These are phyloP conservation scores for Chroicocephalus ridibundus DNA, from an alignment of 2,113 vertebrate species.

Conservation along the genomic window DNA sequence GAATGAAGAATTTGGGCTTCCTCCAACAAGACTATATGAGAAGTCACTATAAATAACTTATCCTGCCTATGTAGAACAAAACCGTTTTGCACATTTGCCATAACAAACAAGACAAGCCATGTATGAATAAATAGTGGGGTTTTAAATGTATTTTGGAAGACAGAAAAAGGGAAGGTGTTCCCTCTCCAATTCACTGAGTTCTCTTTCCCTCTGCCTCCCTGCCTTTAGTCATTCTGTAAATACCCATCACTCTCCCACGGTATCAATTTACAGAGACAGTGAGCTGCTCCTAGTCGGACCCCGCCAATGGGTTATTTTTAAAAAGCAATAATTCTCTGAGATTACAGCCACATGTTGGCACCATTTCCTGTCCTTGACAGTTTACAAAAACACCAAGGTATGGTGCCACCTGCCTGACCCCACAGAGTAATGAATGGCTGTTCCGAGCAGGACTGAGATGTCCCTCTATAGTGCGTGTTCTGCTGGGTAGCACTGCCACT, in stretches of 20 bases:
- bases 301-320: not conserved
- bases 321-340: not conserved
- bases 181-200: not conserved
- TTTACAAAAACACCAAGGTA: not conserved
- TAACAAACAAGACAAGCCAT: not conserved
- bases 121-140: not conserved
- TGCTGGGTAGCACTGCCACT: not conserved
- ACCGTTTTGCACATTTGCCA: not conserved
- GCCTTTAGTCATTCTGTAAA: not conserved
- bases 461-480: not conserved
- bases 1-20: not conserved
- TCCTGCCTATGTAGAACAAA: not conserved
- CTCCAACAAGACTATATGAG: not conserved
- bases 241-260: too few relatives aligned
- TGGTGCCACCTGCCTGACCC: not conserved
- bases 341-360: not conserved
- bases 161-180: not conserved
- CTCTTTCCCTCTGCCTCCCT: not conserved
- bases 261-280: not conserved
- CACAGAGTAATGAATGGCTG: rapidly evolving
- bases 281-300: not conserved
- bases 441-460: not conserved
- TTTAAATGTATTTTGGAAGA: not conserved
- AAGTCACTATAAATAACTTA: not conserved
- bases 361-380: not conserved